These are phyloP conservation scores for Halichondria panicea DNA, from an alignment of 37 sponge, comb jelly and placozoan genomes.

Conservation along the genomic window DNA sequence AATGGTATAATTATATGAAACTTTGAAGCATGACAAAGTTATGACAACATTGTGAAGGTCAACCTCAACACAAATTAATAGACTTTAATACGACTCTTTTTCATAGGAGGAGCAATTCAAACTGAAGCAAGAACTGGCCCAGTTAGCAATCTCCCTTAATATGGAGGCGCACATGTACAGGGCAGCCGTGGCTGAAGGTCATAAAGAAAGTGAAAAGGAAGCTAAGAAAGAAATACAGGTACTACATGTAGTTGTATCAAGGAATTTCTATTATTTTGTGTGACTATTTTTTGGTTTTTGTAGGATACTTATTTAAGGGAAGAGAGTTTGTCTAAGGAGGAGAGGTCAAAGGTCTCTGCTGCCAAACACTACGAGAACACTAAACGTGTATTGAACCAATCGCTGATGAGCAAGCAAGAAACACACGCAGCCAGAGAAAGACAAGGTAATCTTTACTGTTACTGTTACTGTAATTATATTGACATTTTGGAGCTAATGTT, in stretches of 20 bases:
- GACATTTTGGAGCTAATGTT: too few species aligned
- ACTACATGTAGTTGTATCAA: not conserved
- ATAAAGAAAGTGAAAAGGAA: not conserved
- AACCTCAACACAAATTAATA: too few species aligned
- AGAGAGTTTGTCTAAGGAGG: conserved; percentile 18
- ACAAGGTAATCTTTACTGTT: too few species aligned
- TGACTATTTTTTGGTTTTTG: not conserved
- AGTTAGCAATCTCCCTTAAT: conserved; percentile 73
- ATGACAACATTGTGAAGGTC: too few species aligned
- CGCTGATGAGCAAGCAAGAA: conserved; percentile 18
- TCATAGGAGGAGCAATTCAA: conserved; percentile 65
- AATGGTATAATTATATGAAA: too few species aligned
- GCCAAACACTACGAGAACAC: conserved; percentile 27
- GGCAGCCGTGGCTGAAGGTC: conserved; percentile 1
- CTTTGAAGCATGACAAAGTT: too few species aligned
- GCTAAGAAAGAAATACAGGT: conserved; percentile 17
- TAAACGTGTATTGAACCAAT: conserved; percentile 16
- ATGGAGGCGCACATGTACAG: conserved; percentile 80
- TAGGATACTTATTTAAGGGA: conserved; percentile 8
- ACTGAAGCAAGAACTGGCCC: conserved; percentile 68
- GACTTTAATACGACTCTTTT: too few species aligned
- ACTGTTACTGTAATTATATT: too few species aligned
- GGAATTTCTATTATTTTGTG: not conserved
- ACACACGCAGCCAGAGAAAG: conserved; percentile 1
- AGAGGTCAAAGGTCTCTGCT: conserved; percentile 21